Percentiles rank a stretch among this genome's conserved stretches.
phyloP scores from a whole-genome alignment of 1,140 invertebrate species.

The Caerostris extrusa region DNA sequence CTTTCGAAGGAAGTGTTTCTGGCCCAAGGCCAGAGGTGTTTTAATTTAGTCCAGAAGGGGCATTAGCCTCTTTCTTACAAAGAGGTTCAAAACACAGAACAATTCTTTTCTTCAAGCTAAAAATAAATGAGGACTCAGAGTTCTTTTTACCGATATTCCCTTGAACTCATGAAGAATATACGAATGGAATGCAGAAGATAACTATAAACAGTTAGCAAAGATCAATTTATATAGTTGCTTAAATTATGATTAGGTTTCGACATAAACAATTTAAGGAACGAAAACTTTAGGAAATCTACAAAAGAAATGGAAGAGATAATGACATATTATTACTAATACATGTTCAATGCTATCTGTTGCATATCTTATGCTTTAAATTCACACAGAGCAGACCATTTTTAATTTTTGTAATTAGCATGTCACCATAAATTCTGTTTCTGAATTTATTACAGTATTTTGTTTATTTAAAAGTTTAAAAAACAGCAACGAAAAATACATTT shows the following conservation, averaged over 20 bases:
- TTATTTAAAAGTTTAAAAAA: no score
- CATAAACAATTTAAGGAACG: neutral
- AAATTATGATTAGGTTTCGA: neutral
- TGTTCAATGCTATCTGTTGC: no score
- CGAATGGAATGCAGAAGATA: neutral
- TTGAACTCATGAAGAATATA: neutral
- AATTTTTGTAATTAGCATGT: no score
- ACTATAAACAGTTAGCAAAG: slow-evolving; percentile 27
- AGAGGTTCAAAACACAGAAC: slow-evolving; percentile 37
- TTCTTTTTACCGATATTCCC: neutral
- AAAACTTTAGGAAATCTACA: no score
- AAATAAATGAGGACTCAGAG: neutral
- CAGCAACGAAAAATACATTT: no score
- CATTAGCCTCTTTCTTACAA: slow-evolving; percentile 30
- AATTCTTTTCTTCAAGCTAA: neutral
- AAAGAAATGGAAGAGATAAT: no score
- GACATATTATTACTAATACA: no score
- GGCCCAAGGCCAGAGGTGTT: slow-evolving; percentile 7
- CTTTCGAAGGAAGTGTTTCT: slow-evolving; percentile 12
- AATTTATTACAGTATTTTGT: no score
- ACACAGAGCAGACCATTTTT: no score
- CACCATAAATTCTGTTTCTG: no score
- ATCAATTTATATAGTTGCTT: neutral
- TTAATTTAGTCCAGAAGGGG: slow-evolving; percentile 48
- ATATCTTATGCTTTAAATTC: no score